Percentiles rank a stretch among this genome's conserved stretches.
Conservation (phyloP, 2,797 vertebrate species). For the Crocidura indochinensis region DNA sequence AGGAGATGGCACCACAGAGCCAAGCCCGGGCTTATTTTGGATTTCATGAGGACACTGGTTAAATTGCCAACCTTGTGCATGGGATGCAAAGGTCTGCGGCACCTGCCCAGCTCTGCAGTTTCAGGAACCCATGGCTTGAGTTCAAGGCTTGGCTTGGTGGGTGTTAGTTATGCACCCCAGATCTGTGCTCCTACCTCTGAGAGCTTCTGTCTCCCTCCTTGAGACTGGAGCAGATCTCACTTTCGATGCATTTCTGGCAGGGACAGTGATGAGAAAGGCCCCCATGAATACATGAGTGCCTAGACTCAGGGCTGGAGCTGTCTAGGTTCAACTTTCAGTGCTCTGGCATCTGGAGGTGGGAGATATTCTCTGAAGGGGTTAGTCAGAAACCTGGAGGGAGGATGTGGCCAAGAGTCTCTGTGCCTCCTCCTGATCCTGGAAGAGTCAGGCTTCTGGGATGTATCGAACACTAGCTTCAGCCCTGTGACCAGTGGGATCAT, state of each 20-base stretch:
- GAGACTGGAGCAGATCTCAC: too few relatives aligned
- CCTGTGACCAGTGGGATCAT: neutral
- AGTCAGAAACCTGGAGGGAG: too few relatives aligned
- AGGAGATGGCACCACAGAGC: slow-evolving; percentile 75
- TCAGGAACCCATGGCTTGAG: neutral
- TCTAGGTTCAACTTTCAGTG: too few relatives aligned
- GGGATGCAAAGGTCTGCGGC: neutral
- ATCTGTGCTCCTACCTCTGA: neutral
- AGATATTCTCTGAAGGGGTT: too few relatives aligned
- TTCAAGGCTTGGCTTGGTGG: neutral
- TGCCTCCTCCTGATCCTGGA: too few relatives aligned
- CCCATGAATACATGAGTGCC: neutral
- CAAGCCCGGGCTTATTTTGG: slow-evolving; percentile 67
- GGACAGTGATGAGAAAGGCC: neutral
- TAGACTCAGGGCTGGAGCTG: too few relatives aligned
- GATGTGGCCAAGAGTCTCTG: too few relatives aligned
- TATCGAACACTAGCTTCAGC: neutral
- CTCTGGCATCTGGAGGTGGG: too few relatives aligned
- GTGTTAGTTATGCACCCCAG: neutral
- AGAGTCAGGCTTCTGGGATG: neutral
- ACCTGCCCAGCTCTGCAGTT: rapidly evolving
- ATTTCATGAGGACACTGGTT: slow-evolving; percentile 39
- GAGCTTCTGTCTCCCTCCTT: neutral
- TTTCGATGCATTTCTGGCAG: neutral
- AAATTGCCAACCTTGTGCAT: neutral